These are phyloP conservation scores for Sympetrum striolatum DNA, from an alignment of 2,888 invertebrate species.

Conservation along the genomic window DNA sequence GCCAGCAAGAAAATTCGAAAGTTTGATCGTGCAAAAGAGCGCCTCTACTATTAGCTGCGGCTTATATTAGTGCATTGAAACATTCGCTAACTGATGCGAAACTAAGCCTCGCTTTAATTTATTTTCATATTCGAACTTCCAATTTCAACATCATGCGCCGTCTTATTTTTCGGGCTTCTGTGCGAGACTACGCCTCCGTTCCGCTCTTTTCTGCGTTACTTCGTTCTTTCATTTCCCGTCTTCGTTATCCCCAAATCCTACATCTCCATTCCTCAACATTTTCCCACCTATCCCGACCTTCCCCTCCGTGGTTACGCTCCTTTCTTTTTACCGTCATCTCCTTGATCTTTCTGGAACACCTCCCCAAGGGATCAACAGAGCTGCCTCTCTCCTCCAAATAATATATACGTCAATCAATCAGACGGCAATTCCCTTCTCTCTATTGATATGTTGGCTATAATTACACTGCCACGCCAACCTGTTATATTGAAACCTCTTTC, in stretches of 20 bases:
- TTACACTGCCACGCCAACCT: not conserved
- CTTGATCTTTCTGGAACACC: not conserved
- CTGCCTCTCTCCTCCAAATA: constrained; percentile 18
- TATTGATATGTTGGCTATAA: not conserved
- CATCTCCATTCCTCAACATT: not conserved
- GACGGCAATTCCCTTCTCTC: not conserved
- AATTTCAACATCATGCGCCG: not conserved
- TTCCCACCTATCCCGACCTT: not conserved
- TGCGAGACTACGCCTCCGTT: not conserved
- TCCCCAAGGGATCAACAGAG: constrained; percentile 13
- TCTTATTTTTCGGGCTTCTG: too few species aligned
- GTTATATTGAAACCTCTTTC: not conserved
- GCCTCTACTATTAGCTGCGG: too few species aligned
- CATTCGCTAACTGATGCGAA: too few species aligned
- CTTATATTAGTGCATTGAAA: too few species aligned
- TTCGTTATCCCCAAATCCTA: not conserved
- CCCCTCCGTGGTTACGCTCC: not conserved
- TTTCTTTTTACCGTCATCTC: not conserved
- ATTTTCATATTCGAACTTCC: not conserved
- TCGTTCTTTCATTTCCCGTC: not conserved
- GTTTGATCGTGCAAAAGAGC: too few species aligned
- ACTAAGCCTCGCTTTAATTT: too few species aligned
- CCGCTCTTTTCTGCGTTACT: not conserved
- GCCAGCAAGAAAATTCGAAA: too few species aligned
- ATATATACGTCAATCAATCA: constrained; percentile 40